Evolutionary conservation across 2,888 invertebrate species (phyloP).

Genomic region (Euspilapteryx auroguttella): DNA sequence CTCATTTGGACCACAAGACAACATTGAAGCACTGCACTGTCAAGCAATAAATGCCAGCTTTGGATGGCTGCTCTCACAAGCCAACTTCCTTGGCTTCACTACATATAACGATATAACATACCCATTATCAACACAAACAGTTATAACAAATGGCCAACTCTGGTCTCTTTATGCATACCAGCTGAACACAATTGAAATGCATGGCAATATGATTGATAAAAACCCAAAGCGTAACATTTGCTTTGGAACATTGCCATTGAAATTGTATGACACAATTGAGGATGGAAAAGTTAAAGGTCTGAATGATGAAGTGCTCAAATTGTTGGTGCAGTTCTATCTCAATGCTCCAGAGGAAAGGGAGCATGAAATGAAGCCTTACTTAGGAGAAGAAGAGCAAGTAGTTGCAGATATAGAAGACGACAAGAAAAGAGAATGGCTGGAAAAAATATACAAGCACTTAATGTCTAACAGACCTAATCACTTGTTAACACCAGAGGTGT

Average conservation of each 20-base stretch:
- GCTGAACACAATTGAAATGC: conserved; percentile 79
- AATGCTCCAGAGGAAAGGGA: conserved; percentile 67
- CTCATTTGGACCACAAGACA: conserved; percentile 54
- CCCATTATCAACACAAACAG: conserved; percentile 85
- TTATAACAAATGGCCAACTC: conserved; percentile 84
- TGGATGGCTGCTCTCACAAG: conserved; percentile 77
- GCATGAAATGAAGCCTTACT: conserved; percentile 72
- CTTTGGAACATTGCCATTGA: conserved; percentile 72
- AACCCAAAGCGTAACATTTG: conserved; percentile 79
- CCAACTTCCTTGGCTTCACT: conserved; percentile 86
- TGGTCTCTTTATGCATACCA: conserved; percentile 92
- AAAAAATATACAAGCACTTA: conserved; percentile 68
- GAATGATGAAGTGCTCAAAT: conserved; percentile 76
- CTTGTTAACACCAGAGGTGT: conserved; percentile 67
- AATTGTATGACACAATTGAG: conserved; percentile 74
- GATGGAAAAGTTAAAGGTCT: conserved; percentile 74
- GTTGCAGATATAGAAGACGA: conserved; percentile 71
- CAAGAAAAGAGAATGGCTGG: conserved; percentile 71
- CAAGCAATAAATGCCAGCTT: conserved; percentile 81
- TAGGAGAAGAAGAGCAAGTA: conserved; percentile 57
- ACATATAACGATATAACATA: conserved; percentile 89
- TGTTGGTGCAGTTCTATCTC: conserved; percentile 73
- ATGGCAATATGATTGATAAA: conserved; percentile 61
- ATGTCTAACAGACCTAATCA: conserved; percentile 68
- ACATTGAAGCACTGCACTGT: conserved; percentile 67